Base-by-base conservation (phyloP, 1,140 invertebrate species). In the Theocolax elegans region DNA sequence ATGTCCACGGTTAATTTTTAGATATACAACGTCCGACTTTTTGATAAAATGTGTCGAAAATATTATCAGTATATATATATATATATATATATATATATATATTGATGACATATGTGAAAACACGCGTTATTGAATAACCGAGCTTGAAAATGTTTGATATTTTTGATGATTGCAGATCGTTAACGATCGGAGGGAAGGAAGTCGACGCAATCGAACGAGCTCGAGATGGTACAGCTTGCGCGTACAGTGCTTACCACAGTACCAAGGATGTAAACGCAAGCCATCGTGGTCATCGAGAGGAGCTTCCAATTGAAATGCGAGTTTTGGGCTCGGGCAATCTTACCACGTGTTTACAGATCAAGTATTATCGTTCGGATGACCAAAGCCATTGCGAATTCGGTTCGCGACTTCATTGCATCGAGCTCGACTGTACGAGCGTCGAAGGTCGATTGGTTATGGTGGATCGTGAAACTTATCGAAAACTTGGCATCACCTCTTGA, bases 331-430 rank as follows among this genome's bases (percentile, higher is more conserved):
- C 86, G 7, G 84, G 86, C 35, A 84, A 83, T 51, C 76, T 89
- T 67, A 84, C 83, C 13, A 85, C 87, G 31, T 83, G 85, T 58
- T 78, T 89, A 53, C 88, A 89, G 70, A 86, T 87, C 54, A 89
- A 89, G 75, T 87, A 87, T 58, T 89, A 89, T 75, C 86, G 86
- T 62, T 67, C 76, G 6, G 83, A 83, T 17, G 87, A 88, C 63
- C 83, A 83, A 21, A 87, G 87, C 15, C 88, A 89, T 72, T 87
- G 87, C 60, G 86, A 87, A 23, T 89, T 87, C 87, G 88, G 88
- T 31, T 86, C 83, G 3, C 78, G 83, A n/a, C 76, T 89, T 8
- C 87, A 88, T 72, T 88, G 86, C 72, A 87, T 89, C 72, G 88
- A 89, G 64, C 84, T 88, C 25, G 88, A 89, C 65, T 89, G 88